Conservation (phyloP, 2,797 vertebrate species). For the Nasua narica region DNA sequence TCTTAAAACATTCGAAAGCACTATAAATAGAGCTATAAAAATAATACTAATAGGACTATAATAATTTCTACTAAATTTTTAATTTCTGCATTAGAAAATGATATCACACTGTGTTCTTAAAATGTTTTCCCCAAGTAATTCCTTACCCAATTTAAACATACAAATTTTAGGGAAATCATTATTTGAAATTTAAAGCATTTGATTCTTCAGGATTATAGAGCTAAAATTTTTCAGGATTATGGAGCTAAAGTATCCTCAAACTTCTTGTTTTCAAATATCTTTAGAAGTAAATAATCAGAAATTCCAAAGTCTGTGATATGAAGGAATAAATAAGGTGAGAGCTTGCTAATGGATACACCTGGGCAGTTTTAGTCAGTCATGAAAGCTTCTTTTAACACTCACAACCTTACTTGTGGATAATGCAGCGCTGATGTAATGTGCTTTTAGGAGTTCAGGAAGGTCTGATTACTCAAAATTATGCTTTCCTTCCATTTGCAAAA, state of each 20-base stretch:
- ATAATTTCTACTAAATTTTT: slow-evolving; percentile 39
- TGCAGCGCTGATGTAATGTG: background rate
- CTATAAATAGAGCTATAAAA: slow-evolving; percentile 56
- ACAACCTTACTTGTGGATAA: background rate
- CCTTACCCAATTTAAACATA: background rate
- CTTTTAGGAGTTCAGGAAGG: background rate
- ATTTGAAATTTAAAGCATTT: slow-evolving; percentile 48
- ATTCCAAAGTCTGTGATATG: background rate
- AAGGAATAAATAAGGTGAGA: background rate
- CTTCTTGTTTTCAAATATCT: slow-evolving; percentile 22
- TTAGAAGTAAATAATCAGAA: background rate
- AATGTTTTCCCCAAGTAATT: background rate
- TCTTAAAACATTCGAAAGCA: slow-evolving; percentile 49
- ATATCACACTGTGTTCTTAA: background rate
- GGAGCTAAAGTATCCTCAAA: background rate
- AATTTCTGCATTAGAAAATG: slow-evolving; percentile 30
- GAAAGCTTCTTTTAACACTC: background rate
- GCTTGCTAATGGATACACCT: background rate
- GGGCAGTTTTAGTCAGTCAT: background rate
- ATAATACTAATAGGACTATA: background rate
- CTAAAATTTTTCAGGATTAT: background rate
- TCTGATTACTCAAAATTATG: slow-evolving; percentile 14
- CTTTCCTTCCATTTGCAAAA: slow-evolving; percentile 23
- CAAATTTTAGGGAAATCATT: slow-evolving; percentile 25
- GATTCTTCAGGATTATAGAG: background rate